Evolutionary conservation across 2,888 invertebrate species (phyloP), one percentile per base, ranked within the genome.

Genomic region (Ditula angustiorana): DNA sequence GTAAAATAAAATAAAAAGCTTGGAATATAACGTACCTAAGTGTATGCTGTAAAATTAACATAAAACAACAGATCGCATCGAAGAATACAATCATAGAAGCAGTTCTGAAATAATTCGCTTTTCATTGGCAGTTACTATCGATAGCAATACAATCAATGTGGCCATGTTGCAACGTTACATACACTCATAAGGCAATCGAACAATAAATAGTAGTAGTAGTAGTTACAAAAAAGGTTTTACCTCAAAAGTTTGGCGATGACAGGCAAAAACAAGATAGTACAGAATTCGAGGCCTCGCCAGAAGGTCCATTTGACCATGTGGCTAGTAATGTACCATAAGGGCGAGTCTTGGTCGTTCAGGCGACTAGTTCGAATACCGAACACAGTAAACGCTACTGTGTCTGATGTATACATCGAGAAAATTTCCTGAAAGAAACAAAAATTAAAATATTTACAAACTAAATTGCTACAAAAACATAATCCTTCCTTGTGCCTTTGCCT

Each of bases 371-470:
- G 76, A 13, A 90, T 74, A 0, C 90, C 90, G 21, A 90, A 90
- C 10, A 84, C 87, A 0, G 79, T 84, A 41, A 80, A 88, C 0
- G 83, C 88, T 2, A 90, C 85, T 0, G 88, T 89, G 63, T 90
- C 89, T 0, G 89, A 88, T 0, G 90, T 70, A 70, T 88, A 90
- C 88, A 89, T 88, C 0, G 87, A 84, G 71, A 88, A 88, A 28
- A 89, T 44, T 63, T 83, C 81, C 89, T 90, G 70, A n/a, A 69
- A 49, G 47, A 23, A 41, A 21, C 5, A 13, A 26, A 7, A 23
- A 8, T 24, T 24, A 7, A 11, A 13, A 24, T 8, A 26, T 4
- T 47, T 47, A 8, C 5, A 41, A 19, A 10, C 2, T 41, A 4
- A 19, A 19, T 19, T 41, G n/a, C n/a, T n/a, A n/a, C n/a, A n/a